phyloP scores from a whole-genome alignment of 2,888 invertebrate genomes.

The Habroteleia sp. region DNA sequence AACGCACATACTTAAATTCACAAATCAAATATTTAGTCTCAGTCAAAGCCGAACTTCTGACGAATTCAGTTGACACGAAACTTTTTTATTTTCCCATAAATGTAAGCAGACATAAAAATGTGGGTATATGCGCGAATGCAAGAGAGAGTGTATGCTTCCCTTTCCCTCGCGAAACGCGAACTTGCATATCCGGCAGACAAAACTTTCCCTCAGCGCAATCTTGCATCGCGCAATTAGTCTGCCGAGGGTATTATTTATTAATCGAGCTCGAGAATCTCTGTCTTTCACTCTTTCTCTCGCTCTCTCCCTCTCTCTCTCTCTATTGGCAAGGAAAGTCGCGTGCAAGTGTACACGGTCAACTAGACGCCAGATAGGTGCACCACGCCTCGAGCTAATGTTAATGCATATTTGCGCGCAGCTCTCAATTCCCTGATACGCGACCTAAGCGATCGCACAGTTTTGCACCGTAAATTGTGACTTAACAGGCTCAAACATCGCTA shows the following conservation, averaged over 20 bases:
- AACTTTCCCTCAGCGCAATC: conserved; percentile 59
- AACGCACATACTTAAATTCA: too few species aligned
- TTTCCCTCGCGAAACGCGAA: conserved; percentile 38
- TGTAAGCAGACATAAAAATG: too few species aligned
- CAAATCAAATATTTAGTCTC: too few species aligned
- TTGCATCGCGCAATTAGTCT: conserved; percentile 58
- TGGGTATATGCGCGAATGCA: too few species aligned
- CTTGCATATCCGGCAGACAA: conserved; percentile 58
- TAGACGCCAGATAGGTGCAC: conserved; percentile 52
- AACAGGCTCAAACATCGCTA: conserved; percentile 45
- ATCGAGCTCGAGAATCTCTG: conserved; percentile 49
- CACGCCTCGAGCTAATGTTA: conserved; percentile 52
- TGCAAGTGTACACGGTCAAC: conserved; percentile 53
- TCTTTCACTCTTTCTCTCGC: too few species aligned
- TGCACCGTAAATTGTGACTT: conserved; percentile 44
- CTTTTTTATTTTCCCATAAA: too few species aligned
- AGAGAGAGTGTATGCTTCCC: background rate
- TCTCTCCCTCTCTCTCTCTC: too few species aligned
- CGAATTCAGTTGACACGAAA: too few species aligned
- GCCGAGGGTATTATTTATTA: conserved; percentile 60
- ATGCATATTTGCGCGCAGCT: conserved; percentile 49
- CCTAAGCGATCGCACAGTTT: conserved; percentile 36
- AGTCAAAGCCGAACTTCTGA: too few species aligned
- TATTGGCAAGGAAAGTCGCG: conserved; percentile 59
- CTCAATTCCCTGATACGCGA: conserved; percentile 44